Base-by-base conservation (phyloP, 1,140 invertebrate species). In the Drosophila grimshawi region DNA sequence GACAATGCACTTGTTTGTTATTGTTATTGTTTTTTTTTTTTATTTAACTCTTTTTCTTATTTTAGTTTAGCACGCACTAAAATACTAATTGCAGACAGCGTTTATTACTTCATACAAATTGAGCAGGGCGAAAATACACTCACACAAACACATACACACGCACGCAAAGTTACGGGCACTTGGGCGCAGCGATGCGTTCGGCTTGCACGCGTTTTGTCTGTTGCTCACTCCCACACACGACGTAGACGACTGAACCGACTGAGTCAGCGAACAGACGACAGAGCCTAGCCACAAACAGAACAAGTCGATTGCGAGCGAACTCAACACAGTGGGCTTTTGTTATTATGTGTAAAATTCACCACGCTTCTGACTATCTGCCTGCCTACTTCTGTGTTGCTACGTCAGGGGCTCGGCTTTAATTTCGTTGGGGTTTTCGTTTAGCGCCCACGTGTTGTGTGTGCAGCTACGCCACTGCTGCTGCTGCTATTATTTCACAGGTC, bases 61-160 rank as follows among this genome's bases (percentile, higher is more conserved):
- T 39, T 41, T 11, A 19, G 66, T 41, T 66, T 48, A 49, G 43
- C 45, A 48, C 56, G 71, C 78, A 68, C 52, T 71, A 69, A 71
- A 85, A 74, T 52, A 88, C 78, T 80, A 88, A 86, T 86, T 88
- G 82, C 80, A 73, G 49, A 68, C 70, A 53, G 48, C 64, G 76
- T 78, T 88, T 86, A 86, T 86, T 86, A 86, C 83, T 86, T 86
- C 82, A 86, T 76, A 86, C 80, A 81, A 79, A 86, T 86, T 86
- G 78, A 86, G 76, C 56, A 75, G 67, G 67, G 67, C 37, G 55
- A 69, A 74, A 52, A 35, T 30, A 51, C 45, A 51, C 45, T 5
- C 61, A 63, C 35, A 57, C 59, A 61, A 69, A 85, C 69, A 69
- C 51, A 68, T 30, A 66, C 62, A 62, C 72, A 69, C 60, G 56